A percentile compares a stretch with the other conserved stretches of the same genome.
These are phyloP conservation scores for Esox masquinongy DNA, from an alignment of 2,797 vertebrate species.

Conservation along the genomic window DNA sequence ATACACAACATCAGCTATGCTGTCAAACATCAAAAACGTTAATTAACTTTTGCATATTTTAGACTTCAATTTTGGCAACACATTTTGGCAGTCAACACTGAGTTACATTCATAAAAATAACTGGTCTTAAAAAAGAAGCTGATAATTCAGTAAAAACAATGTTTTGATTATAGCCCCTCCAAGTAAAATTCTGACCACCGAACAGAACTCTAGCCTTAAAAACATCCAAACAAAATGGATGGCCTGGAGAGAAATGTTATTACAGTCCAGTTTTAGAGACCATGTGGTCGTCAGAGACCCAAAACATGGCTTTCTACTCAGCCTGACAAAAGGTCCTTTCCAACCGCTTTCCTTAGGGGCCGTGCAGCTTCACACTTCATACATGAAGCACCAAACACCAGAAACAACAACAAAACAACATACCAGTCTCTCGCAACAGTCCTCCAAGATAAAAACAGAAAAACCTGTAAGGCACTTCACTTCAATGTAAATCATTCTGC, in stretches of 20 bases:
- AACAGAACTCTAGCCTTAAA: conserved; percentile 13
- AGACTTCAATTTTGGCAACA: conserved; percentile 62
- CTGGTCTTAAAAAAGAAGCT: conserved; percentile 35
- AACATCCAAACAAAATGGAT: conserved; percentile 20
- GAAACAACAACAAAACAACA: conserved; percentile 35
- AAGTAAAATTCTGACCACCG: conserved; percentile 15
- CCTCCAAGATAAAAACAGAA: conserved; percentile 32
- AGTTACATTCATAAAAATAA: conserved; percentile 54
- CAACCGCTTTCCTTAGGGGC: conserved; percentile 25
- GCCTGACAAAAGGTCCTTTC: conserved; percentile 26
- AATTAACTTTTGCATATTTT: conserved; percentile 46
- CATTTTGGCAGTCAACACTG: conserved; percentile 62
- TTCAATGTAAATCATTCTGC: conserved; percentile 47
- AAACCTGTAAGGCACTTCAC: conserved; percentile 73
- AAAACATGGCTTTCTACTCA: conserved; percentile 20
- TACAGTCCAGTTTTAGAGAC: conserved; percentile 25
- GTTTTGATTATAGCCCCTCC: conserved; percentile 24
- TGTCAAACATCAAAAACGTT: conserved; percentile 30
- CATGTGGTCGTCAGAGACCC: neutral
- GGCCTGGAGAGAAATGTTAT: conserved; percentile 22
- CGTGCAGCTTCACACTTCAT: conserved; percentile 30
- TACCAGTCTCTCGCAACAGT: conserved; percentile 31
- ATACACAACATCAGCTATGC: conserved; percentile 13
- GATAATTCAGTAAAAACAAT: conserved; percentile 43
- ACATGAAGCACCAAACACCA: conserved; percentile 48